Base-by-base conservation (phyloP, 1,140 invertebrate genomes). In the Bombus sibiricus region DNA sequence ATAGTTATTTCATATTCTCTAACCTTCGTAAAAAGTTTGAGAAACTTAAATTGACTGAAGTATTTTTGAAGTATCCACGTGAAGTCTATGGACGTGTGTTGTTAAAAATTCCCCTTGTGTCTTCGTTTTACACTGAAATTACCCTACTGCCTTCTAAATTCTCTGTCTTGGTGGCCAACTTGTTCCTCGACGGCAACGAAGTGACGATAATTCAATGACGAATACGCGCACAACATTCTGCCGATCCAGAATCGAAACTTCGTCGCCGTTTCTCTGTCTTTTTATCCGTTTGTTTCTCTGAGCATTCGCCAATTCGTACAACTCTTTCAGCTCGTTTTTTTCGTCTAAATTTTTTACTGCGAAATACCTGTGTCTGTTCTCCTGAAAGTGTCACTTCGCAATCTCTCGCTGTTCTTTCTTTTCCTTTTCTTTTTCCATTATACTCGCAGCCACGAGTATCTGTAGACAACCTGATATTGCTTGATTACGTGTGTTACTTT, bases 1-100 rank as follows among this genome's bases (percentile, higher is more conserved):
- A 28, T 25, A 6, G 3, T 57, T 28, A 10, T 13, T 37, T 22
- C 9, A 1, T 43, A 13, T n/a, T 66, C 64, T 34, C 6, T 13
- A 32, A 15, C 0, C n/a, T 66, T 6, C 1, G 10, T 28, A 59
- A 22, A 53, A 22, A 53, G 47, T 53, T 22, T 53, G 47, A 53
- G 18, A 53, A 53, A 5, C 6, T 53, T 53, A 22, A 53, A 22
- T 53, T 2, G 47, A 22, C 6, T 22, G 5, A 53, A 22, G 18
- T 53, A 53, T 53, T 39, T 10, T n/a, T 4, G 13, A 34, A 53
- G 89, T 92, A 91, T 89, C 88, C 92, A 89, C 88, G 89, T 92
- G 85, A 89, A 83, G 78, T 92, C 85, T 86, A 80, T 43, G 66
- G 57, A 69, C 47, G 86, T 88, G 72, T 90, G 83, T 81, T 90